Evolutionary conservation across 1,140 invertebrate genomes (phyloP).

Genomic region (Asobara japonica): DNA sequence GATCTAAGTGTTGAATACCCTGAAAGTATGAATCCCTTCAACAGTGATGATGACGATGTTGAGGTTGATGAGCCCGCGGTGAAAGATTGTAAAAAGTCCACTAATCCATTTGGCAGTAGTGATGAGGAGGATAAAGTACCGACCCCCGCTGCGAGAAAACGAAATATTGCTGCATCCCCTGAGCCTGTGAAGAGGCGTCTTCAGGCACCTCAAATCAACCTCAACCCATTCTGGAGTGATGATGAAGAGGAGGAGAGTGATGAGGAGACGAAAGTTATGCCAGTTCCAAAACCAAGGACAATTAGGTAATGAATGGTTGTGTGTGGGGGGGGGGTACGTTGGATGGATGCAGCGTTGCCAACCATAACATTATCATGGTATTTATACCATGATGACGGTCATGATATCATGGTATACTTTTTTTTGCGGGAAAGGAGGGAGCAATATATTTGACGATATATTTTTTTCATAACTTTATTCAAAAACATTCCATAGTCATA

Average conservation of each 20-base stretch:
- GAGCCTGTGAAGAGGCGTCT: conserved; percentile 53
- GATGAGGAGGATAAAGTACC: conserved; percentile 55
- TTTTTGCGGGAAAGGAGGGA: too few species aligned
- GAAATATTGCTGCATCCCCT: conserved; percentile 36
- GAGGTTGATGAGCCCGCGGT: conserved; percentile 45
- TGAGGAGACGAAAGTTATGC: conserved; percentile 46
- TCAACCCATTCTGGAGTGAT: conserved; percentile 79
- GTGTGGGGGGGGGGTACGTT: not conserved
- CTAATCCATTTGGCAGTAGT: conserved; percentile 79
- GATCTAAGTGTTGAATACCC: conserved; percentile 71
- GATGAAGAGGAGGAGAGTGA: conserved; percentile 69
- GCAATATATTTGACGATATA: too few species aligned
- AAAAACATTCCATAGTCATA: too few species aligned
- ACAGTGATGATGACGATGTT: conserved; percentile 70
- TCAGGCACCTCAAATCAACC: conserved; percentile 62
- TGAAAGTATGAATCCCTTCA: conserved; percentile 83
- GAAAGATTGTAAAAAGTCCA: conserved; percentile 49
- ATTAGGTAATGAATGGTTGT: conserved; percentile 51
- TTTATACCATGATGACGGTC: too few species aligned
- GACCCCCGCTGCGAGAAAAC: conserved; percentile 43
- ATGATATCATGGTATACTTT: too few species aligned
- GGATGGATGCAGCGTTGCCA: too few species aligned
- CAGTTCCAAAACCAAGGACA: conserved; percentile 70
- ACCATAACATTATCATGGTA: too few species aligned
- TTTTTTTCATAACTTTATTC: too few species aligned